Evolutionary conservation across 2,113 vertebrate genomes (phyloP), one percentile per base, ranked within the genome.

Genomic region (Phylloscopus trochilus): DNA sequence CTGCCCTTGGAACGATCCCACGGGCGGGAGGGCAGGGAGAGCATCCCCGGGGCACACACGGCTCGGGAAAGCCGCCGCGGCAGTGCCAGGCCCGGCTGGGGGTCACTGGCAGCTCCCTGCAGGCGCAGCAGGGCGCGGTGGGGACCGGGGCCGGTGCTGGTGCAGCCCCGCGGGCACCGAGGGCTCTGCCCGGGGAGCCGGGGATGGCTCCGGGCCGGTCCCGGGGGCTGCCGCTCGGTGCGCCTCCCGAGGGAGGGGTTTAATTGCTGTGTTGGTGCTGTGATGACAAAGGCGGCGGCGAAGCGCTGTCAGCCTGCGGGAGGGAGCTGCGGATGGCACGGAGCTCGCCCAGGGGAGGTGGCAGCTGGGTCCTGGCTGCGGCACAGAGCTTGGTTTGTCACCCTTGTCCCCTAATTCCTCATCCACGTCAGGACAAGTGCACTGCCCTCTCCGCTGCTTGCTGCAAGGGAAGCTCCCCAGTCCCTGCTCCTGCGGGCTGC

Each of bases 51-150:
- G 1, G 0, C 9, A 31, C 7, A 1, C 33, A 14, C 41, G 14
- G 41, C 17, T 4, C 26, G 7, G 78, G n/a, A 13, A 2, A 15
- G 31, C 44, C 5, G 2, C 7, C 3, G 44, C 9, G 87, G 4
- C 60, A 3, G 1, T 6, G 76, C 4, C 70, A 19, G 10, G 12
- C 3, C 5, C 6, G 33, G 0, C 80, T 11, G 5, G 2, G 21
- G 53, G 72, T 27, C 73, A 27, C 76, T 11, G 15, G 0, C 59
- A 33, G 77, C 72, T 46, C 52, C 2, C 31, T 2, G 4, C 15
- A 47, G 47, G n/a, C 18, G 19, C 11, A 19, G 6, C 1, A 0
- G 88, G 19, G 14, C 24, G 3, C 1, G 2, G 2, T 0, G 3
- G 53, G 67, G 11, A 2, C 62, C n/a, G n/a, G n/a, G n/a, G n/a